These are phyloP conservation scores for Pterophyllum scalare DNA, from an alignment of 2,113 vertebrate genomes.

Conservation along the genomic window DNA sequence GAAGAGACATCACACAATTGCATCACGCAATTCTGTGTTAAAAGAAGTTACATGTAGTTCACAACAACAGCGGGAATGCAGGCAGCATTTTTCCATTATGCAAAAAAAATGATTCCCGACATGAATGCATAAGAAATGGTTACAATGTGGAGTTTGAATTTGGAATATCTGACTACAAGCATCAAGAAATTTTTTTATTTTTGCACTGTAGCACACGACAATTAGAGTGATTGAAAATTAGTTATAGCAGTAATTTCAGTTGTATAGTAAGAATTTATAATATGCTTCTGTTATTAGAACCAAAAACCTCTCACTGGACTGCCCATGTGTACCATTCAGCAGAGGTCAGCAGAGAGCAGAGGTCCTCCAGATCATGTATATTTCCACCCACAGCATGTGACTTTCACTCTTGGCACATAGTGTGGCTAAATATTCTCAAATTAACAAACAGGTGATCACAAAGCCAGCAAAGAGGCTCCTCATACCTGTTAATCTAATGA, in stretches of 20 bases:
- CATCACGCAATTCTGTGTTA: not conserved
- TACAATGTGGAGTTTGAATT: not conserved
- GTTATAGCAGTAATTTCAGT: not conserved
- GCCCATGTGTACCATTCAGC: constrained; percentile 10
- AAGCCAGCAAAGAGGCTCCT: constrained; percentile 60
- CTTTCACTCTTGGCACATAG: constrained; percentile 39
- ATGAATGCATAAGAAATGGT: not conserved
- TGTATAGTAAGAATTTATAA: not conserved
- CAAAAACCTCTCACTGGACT: not conserved
- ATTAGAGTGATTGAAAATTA: not conserved
- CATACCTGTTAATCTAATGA: constrained; percentile 76
- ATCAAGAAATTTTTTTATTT: not conserved
- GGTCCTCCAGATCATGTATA: constrained; percentile 19
- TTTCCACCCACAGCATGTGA: constrained; percentile 22
- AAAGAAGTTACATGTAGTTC: not conserved
- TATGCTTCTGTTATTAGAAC: not conserved
- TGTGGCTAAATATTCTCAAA: constrained; percentile 65
- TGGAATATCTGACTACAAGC: not conserved
- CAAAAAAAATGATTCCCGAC: not conserved
- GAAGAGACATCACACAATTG: not conserved
- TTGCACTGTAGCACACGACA: not conserved
- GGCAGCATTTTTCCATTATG: not conserved
- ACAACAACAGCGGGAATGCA: not conserved
- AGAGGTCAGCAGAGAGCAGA: constrained; percentile 52
- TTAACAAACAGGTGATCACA: constrained; percentile 77